Percentiles rank a stretch among this genome's conserved stretches.
Conservation (phyloP, 1,140 invertebrate genomes). For the Arion vulgaris region DNA sequence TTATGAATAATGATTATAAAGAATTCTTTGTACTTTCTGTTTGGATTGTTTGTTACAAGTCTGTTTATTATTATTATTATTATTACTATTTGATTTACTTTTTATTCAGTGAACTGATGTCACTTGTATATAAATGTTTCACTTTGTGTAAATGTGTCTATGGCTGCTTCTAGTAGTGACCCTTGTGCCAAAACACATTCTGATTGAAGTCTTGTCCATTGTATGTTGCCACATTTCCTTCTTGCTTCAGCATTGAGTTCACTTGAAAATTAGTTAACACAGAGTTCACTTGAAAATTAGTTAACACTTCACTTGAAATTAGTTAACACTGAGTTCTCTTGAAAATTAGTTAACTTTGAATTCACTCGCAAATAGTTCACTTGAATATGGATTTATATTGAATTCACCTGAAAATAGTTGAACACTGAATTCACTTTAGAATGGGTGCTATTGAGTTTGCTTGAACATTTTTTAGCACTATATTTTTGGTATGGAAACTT, state of each 20-base stretch:
- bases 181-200: not conserved
- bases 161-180: not conserved
- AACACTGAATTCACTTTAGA: no score
- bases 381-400: no score
- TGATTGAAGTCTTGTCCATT: not conserved
- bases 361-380: no score
- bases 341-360: no score
- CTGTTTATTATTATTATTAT: not conserved
- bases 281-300: no score
- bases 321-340: no score
- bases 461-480: no score
- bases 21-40: conserved; percentile 4
- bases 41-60: conserved; percentile 7
- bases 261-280: no score
- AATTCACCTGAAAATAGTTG: no score
- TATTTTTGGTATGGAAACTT: no score
- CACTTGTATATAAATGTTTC: not conserved
- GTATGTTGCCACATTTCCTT: not conserved
- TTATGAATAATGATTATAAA: conserved; percentile 35
- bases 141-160: not conserved
- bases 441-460: no score
- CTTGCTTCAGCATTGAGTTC: not conserved
- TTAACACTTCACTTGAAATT: no score
- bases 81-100: not conserved
- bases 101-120: conserved; percentile 1